Base-by-base conservation (phyloP, 2,113 vertebrate genomes). In the Cyrtonyx montezumae region DNA sequence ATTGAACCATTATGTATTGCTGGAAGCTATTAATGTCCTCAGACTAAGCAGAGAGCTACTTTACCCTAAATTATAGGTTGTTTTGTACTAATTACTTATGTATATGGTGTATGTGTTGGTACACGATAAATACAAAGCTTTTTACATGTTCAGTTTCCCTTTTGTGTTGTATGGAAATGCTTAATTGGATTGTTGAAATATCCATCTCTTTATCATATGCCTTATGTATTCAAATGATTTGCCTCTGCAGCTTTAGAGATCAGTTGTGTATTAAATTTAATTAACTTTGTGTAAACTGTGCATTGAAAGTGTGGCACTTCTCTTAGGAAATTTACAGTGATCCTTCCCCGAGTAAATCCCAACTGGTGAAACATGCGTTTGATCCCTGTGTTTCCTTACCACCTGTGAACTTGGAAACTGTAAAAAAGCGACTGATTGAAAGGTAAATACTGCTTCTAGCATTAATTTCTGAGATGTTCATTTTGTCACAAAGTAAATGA, bases 381-480 rank as follows among this genome's bases (percentile, higher is more conserved):
- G 97, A 96, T 91, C 92, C 97, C 59, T 98, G 98, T 53, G 93
- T 97, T 96, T 97, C 97, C 46, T 96, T 98, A 11, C 97, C 98
- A 66, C 88, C 96, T 32, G 84, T 99, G 92, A 98, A 86, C 86
- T 79, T 99, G 63, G 97, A 98, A 94, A 96, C 98, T 78, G 96
- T 99, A 85, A 99, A 98, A 97, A 99, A 98, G 89, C 97, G 98
- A 56, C 97, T 99, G 76, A 96, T 95, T 88, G 97, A 86, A 88
- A 98, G 98, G 99, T 99, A 96, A 79, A 28, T 51, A 26, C 45
- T 69, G 10, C 8, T 53, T 23, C 21, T 56, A 8, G 0, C 20
- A 58, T 67, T 78, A 26, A 37, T 13, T 87, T 79, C 9, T 0
- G 2, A 77, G 11, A 16, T 49, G 6, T 23, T 81, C 19, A 4